Base-by-base conservation (phyloP, 35 echinoderm and acorn worm genomes). In the Ophioderma brevispina region DNA sequence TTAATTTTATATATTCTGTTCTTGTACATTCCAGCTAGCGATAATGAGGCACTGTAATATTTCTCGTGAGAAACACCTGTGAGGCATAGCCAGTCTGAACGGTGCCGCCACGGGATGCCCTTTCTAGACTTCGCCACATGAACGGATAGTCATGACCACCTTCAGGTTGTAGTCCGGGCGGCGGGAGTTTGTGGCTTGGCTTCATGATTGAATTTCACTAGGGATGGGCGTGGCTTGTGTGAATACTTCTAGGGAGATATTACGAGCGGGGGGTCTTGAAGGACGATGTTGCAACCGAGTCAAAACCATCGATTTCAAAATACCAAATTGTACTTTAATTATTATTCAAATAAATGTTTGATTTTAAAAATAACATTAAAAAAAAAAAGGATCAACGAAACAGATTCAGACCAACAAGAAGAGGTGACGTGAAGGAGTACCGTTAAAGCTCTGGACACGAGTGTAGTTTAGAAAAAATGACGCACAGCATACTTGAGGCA, bases 251-350 rank as follows among this genome's bases (percentile, higher is more conserved):
- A 99, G 80, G 23, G 79, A 49, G 13, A 99, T 88, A 56, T 91
- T 84, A 55, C 95, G 34, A 50, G 64, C 33, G 0, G n/a, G n/a
- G 96, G 96, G 35, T 98, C 96, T 63, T 92, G 87, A 3, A 98
- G 80, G 25, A 98, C 49, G 32, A 98, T 77, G n/a, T n/a, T n/a
- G 55, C 93, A 98, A 19, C 96, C 96, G 36, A 98, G 91, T 63
- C 95, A 93, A 91, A 93, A 98, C 96, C 96, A 98, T 34, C 96
- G 95, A 80, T 17, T n/a, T n/a, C n/a, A n/a, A n/a, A n/a, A n/a
- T n/a, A n/a, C n/a, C n/a, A n/a, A n/a, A n/a, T n/a, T n/a, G n/a
- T n/a, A n/a, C n/a, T n/a, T n/a, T n/a, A n/a, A n/a, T n/a, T n/a
- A n/a, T n/a, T n/a, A n/a, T n/a, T n/a, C n/a, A n/a, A n/a, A n/a